Conservation (phyloP, 2,797 vertebrate genomes). For the Diceros bicornis region DNA sequence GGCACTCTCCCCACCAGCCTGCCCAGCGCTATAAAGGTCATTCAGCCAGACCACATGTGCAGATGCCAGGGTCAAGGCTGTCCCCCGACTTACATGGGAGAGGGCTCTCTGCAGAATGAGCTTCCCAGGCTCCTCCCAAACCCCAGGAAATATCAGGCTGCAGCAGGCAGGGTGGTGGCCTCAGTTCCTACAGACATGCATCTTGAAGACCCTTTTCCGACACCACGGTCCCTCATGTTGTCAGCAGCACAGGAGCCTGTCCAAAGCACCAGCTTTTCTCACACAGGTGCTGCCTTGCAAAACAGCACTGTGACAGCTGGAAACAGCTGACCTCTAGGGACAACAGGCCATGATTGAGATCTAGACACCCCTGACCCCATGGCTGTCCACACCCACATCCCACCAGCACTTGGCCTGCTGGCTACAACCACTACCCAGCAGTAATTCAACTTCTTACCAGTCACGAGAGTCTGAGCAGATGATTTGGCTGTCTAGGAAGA, state of each 20-base stretch:
- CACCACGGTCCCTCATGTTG: background rate
- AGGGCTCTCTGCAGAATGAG: background rate
- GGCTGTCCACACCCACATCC: accelerated
- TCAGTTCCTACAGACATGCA: background rate
- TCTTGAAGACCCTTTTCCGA: background rate
- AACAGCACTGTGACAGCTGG: background rate
- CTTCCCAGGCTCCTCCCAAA: background rate
- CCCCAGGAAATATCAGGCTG: background rate
- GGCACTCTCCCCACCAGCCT: background rate
- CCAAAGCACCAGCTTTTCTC: background rate
- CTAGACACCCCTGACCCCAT: accelerated
- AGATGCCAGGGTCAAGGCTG: background rate
- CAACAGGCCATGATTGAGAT: background rate
- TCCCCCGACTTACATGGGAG: background rate
- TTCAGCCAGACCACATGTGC: background rate
- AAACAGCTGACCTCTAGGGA: background rate
- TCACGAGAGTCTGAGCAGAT: background rate
- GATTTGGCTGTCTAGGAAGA: background rate
- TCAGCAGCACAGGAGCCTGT: background rate
- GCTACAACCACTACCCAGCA: background rate
- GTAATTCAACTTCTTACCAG: background rate
- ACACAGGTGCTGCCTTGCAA: accelerated
- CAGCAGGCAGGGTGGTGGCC: background rate
- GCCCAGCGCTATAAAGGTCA: accelerated
- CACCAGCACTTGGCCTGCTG: background rate